A percentile compares a stretch with the other conserved stretches of the same genome.
Evolutionary conservation across 2,797 vertebrate genomes (phyloP).

Genomic region (Zenarchopterus dispar): DNA sequence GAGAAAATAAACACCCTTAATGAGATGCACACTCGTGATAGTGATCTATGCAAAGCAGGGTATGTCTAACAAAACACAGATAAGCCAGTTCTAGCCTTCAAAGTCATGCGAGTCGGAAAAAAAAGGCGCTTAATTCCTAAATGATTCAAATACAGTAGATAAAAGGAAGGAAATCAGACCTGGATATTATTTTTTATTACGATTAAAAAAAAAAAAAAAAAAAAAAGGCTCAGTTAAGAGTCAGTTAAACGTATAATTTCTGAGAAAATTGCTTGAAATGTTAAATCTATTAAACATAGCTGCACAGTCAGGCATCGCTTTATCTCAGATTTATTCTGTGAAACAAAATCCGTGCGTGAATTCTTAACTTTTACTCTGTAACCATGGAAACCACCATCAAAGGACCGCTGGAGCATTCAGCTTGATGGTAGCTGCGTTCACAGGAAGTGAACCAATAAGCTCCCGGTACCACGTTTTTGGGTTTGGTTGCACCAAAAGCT

Average conservation of each 20-base stretch:
- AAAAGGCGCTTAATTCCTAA: slow-evolving; percentile 38
- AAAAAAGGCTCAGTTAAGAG: slow-evolving; percentile 2
- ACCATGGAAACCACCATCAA: slow-evolving; percentile 9
- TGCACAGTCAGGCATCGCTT: not conserved
- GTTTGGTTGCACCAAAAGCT: no score
- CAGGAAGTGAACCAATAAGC: no score
- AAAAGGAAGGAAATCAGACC: not conserved
- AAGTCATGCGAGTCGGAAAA: slow-evolving; percentile 60
- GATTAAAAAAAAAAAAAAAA: slow-evolving; percentile 21
- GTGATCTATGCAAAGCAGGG: slow-evolving; percentile 65
- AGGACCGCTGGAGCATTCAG: slow-evolving; percentile 15
- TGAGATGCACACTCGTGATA: slow-evolving; percentile 55
- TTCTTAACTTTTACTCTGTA: not conserved
- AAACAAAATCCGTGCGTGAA: not conserved
- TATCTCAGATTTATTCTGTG: not conserved
- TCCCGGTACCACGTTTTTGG: no score
- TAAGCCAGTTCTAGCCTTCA: slow-evolving; percentile 64
- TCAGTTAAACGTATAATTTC: no score
- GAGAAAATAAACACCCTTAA: slow-evolving; percentile 40
- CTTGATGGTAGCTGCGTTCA: no score
- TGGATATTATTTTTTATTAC: slow-evolving; percentile 12
- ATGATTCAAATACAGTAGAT: slow-evolving; percentile 5
- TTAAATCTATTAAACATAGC: not conserved
- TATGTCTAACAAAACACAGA: slow-evolving; percentile 61
- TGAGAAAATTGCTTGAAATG: not conserved